phyloP scores from a whole-genome alignment of 2,888 invertebrate species.

The Xestobium rufovillosum region DNA sequence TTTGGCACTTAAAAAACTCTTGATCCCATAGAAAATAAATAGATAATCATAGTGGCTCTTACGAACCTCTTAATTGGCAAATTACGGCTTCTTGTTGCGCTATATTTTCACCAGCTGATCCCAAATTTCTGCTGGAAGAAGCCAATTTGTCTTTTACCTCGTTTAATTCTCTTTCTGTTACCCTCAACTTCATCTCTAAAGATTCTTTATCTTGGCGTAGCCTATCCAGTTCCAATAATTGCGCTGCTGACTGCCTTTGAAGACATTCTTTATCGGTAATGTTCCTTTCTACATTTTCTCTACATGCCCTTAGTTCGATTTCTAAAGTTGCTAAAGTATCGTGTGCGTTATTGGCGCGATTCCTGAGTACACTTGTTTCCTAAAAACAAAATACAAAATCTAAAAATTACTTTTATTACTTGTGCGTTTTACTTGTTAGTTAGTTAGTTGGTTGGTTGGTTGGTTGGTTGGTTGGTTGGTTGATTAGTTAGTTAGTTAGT shows the following conservation, averaged over 20 bases:
- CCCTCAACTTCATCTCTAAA: conserved; percentile 62
- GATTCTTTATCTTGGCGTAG: conserved; percentile 72
- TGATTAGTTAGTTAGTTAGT: no score
- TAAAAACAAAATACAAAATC: no score
- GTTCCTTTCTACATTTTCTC: conserved; percentile 58
- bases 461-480: no score
- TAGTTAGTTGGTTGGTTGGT: no score
- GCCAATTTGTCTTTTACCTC: conserved; percentile 60
- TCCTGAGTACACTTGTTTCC: conserved; percentile 40
- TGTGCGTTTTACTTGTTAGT: no score
- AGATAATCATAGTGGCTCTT: no score
- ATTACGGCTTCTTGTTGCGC: conserved; percentile 62
- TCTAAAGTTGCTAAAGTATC: conserved; percentile 56
- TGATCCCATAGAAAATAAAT: conserved; percentile 6
- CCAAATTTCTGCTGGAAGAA: conserved; percentile 56
- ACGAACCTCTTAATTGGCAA: conserved; percentile 59
- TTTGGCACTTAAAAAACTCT: no score
- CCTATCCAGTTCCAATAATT: conserved; percentile 63
- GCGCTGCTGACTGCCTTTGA: conserved; percentile 63
- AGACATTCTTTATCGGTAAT: conserved; percentile 66
- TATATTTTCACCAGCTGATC: conserved; percentile 59
- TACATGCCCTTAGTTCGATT: conserved; percentile 57
- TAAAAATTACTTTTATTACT: no score
- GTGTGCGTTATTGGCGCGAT: conserved; percentile 47
- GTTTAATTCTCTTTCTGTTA: conserved; percentile 64